phyloP scores from a whole-genome alignment of 2,888 invertebrate genomes.

The Xylota sylvarum region DNA sequence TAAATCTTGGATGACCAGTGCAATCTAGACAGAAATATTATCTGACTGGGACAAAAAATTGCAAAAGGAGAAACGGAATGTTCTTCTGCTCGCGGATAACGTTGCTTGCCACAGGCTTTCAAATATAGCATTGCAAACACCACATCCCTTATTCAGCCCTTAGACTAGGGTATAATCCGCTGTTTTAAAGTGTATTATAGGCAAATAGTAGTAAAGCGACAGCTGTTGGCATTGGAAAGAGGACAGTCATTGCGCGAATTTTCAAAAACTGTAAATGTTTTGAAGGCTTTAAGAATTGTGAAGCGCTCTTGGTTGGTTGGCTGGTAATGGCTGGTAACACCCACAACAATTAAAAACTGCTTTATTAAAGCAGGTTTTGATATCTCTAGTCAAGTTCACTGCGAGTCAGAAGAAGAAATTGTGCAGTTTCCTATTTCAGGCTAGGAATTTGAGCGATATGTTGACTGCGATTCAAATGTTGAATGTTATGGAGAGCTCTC shows the following conservation, averaged over 20 bases:
- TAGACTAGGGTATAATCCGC: neutral
- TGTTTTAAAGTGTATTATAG: no score
- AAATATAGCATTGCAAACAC: neutral
- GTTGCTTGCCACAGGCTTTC: neutral
- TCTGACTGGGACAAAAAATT: neutral
- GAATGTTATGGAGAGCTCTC: constrained; percentile 4
- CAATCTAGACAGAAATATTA: no score
- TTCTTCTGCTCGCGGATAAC: neutral
- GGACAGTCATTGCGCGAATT: neutral
- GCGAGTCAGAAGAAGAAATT: constrained; percentile 4
- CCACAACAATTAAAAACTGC: neutral
- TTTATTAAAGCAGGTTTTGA: constrained; percentile 14
- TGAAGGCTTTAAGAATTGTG: constrained; percentile 1
- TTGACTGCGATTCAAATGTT: constrained; percentile 1
- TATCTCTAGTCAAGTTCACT: neutral
- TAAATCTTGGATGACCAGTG: no score
- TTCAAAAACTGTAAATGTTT: constrained; percentile 8
- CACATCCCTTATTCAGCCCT: neutral
- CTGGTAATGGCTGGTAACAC: neutral
- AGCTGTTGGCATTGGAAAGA: no score
- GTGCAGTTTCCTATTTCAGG: neutral
- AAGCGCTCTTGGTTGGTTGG: constrained; percentile 5
- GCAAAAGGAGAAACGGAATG: neutral
- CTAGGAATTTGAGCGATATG: neutral
- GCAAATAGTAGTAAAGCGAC: no score